Base-by-base conservation (phyloP, 1,140 invertebrate species). In the Drosophila elegans region DNA sequence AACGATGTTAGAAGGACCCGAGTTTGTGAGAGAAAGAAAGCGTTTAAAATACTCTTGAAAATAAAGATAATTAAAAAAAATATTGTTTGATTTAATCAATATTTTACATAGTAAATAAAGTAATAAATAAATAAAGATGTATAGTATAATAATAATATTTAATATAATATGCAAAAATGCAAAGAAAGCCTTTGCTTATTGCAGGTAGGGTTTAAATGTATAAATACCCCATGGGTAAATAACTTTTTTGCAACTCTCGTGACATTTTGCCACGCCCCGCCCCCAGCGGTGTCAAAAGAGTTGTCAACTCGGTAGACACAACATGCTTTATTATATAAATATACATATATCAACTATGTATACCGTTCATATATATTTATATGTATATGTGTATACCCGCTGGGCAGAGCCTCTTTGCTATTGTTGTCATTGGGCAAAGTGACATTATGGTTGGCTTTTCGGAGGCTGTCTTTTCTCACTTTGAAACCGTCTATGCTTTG, bases 321-420 rank as follows among this genome's bases (percentile, higher is more conserved):
- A 11, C 13, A 63, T 62, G 21, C 6, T 41, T 42, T 16, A 34
- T 67, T 3, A 34, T 36, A 45, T 16, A 56, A 10, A n/a, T 46
- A 29, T 45, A 38, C 6, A 21, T 52, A 38, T 34, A 64, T 51
- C n/a, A 44, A 21, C 21, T 67, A 39, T 36, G 41, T 56, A 45
- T 2, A 16, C 1, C 16, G 16, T 21, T 21, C 16, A 21, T 21
- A 21, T 21, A 21, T 21, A 21, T 21, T 21, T n/a, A 44, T 21
- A 16, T 32, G 6, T 6, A 32, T 32, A 4, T 32, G 29, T 6
- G 5, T 32, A 6, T 32, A 32, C 29, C 39, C 39, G n/a, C 27
- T 56, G 34, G 57, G 59, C 51, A 36, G 72, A 62, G 41, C 59
- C 75, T 57, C 57, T 83, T 82, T 82, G 60, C 36, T 73, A 66